phyloP scores from a whole-genome alignment of 2,797 vertebrate genomes.

The Podarcis lilfordi region DNA sequence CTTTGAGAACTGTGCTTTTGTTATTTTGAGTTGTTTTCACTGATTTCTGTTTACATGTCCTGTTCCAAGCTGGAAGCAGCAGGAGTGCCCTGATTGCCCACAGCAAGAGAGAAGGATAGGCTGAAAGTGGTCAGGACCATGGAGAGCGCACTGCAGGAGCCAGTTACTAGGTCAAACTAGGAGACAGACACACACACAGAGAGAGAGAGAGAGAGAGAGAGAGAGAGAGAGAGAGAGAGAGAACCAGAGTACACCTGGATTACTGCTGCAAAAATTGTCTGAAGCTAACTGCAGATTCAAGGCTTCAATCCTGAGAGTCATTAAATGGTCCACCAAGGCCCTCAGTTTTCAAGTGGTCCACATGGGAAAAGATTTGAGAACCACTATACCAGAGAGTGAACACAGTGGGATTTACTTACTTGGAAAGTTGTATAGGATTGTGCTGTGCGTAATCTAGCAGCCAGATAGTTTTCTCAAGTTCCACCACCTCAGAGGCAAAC shows the following conservation, averaged over 20 bases:
- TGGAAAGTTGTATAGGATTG: not conserved
- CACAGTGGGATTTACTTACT: not conserved
- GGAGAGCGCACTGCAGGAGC: not conserved
- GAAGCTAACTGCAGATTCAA: not conserved
- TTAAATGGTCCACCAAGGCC: no score
- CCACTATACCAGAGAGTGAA: not conserved
- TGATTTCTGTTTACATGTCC: not conserved
- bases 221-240: not conserved
- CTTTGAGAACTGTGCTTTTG: not conserved
- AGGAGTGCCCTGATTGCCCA: not conserved
- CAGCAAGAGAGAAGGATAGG: not conserved
- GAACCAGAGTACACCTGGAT: no score
- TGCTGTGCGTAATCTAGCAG: not conserved
- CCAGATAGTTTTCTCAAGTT: not conserved
- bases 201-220: no score
- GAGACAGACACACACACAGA: no score
- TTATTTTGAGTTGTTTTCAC: not conserved
- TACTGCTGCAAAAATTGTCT: not conserved
- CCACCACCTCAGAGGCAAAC: not conserved
- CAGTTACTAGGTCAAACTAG: not conserved
- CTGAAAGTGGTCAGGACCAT: not conserved
- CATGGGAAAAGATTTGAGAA: no score
- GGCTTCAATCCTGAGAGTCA: not conserved
- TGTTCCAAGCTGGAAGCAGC: not conserved
- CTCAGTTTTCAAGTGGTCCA: no score